Evolutionary conservation across 2,888 invertebrate genomes (phyloP).

Genomic region (Thymelicus acteon): DNA sequence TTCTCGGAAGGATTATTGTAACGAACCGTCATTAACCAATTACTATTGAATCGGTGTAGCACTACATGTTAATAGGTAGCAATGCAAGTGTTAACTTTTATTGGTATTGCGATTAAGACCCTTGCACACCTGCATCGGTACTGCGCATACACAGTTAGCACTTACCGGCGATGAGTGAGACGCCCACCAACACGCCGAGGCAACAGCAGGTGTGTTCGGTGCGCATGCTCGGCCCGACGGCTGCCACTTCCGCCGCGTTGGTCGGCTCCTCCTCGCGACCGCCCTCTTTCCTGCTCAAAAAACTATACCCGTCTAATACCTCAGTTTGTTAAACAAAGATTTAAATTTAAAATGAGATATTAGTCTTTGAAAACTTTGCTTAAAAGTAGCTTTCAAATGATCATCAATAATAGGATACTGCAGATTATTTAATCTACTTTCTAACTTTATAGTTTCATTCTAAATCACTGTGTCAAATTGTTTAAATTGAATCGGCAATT

Average conservation of each 20-base stretch:
- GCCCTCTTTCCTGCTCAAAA: slow-evolving; percentile 76
- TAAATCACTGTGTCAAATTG: not conserved
- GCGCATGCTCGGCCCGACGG: slow-evolving; percentile 69
- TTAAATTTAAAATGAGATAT: too few species aligned
- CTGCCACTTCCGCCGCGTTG: slow-evolving; percentile 69
- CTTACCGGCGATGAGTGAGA: slow-evolving; percentile 82
- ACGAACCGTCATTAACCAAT: too few species aligned
- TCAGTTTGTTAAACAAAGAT: not conserved
- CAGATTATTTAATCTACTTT: too few species aligned
- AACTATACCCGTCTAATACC: slow-evolving; percentile 23
- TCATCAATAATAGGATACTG: too few species aligned
- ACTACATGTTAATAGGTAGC: not conserved
- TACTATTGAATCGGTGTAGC: too few species aligned
- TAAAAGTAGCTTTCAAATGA: too few species aligned
- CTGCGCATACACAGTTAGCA: slow-evolving; percentile 12
- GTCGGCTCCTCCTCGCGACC: slow-evolving; percentile 79
- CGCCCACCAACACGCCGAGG: slow-evolving; percentile 81
- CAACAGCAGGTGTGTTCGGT: slow-evolving; percentile 81
- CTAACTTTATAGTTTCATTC: too few species aligned
- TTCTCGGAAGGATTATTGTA: too few species aligned
- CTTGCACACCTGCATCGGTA: slow-evolving; percentile 16
- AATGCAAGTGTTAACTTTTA: slow-evolving; percentile 21
- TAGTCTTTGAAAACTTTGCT: too few species aligned
- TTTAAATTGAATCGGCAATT: not conserved
- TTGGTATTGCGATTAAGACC: slow-evolving; percentile 11